Percentiles rank a stretch among this genome's conserved stretches.
Conservation (phyloP, 2,888 invertebrate genomes). For the Troilus luridus region DNA sequence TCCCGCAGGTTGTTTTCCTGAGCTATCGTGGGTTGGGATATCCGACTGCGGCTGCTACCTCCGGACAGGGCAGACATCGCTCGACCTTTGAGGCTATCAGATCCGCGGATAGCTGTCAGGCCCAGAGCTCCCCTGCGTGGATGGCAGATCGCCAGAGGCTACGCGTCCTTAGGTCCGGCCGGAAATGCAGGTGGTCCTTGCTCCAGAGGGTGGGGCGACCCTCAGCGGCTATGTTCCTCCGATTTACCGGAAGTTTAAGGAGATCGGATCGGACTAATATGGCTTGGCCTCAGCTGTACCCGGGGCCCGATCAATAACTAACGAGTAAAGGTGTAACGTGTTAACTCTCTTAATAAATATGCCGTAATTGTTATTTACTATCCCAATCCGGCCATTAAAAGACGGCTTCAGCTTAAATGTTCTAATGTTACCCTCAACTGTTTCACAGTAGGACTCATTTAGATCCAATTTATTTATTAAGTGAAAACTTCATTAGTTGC, state of each 20-base stretch:
- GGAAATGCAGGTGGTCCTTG: slow-evolving; percentile 21
- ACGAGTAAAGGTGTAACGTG: not conserved
- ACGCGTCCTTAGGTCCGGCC: slow-evolving; percentile 1
- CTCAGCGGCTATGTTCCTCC: not conserved
- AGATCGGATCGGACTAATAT: not conserved
- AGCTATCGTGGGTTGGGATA: not conserved
- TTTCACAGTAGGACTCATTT: too few species aligned
- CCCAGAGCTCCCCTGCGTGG: not conserved
- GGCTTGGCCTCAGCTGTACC: not conserved
- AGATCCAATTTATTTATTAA: too few species aligned
- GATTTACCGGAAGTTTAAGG: slow-evolving; percentile 12
- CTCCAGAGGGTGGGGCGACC: not conserved
- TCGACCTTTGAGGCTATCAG: not conserved
- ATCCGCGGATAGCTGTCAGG: not conserved
- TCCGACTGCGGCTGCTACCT: not conserved
- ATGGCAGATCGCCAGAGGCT: not conserved
- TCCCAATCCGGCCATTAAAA: not conserved
- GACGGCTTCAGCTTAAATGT: not conserved
- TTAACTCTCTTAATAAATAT: not conserved
- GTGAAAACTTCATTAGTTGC: too few species aligned
- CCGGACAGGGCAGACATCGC: not conserved
- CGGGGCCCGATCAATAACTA: not conserved
- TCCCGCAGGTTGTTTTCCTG: not conserved
- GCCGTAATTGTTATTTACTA: not conserved
- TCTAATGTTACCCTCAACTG: too few species aligned